A percentile compares a stretch with the other conserved stretches of the same genome.
Evolutionary conservation across 1,140 invertebrate genomes (phyloP).

Genomic region (Drosophila sp.): DNA sequence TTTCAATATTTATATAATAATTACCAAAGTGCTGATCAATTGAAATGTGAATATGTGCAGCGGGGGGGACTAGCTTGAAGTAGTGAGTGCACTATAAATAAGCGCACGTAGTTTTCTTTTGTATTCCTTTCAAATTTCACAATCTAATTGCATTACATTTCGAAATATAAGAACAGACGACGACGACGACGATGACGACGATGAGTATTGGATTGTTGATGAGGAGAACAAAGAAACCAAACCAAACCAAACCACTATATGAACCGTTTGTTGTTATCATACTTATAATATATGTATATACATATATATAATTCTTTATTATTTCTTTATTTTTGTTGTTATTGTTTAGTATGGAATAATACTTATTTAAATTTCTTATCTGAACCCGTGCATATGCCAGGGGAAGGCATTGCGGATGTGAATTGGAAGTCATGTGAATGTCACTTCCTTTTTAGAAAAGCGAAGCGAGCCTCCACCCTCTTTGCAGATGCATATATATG

Average conservation of each 20-base stretch:
- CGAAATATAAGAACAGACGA: slow-evolving; percentile 21
- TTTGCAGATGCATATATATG: not conserved
- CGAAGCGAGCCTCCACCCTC: slow-evolving; percentile 1
- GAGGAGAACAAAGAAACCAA: slow-evolving; percentile 2
- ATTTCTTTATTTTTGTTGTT: not conserved
- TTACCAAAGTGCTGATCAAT: too few relatives aligned
- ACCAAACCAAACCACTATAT: not conserved
- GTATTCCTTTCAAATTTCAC: not conserved
- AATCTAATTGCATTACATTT: slow-evolving; percentile 45
- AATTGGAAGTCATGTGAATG: slow-evolving; percentile 11
- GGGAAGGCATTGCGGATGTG: slow-evolving; percentile 5
- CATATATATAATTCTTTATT: not conserved
- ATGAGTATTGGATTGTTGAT: not conserved
- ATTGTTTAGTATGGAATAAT: slow-evolving; percentile 1
- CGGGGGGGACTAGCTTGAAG: too few relatives aligned
- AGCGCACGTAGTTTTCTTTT: not conserved
- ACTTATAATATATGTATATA: not conserved
- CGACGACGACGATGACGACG: too few relatives aligned
- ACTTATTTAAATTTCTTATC: slow-evolving; percentile 1
- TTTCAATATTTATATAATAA: too few relatives aligned
- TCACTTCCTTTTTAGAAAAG: not conserved
- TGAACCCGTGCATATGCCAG: not conserved
- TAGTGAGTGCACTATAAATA: too few relatives aligned
- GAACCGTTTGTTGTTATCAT: not conserved
- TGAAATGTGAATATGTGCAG: too few relatives aligned